Conservation (phyloP, 2,888 invertebrate species). For the Hydropsyche betteni region DNA sequence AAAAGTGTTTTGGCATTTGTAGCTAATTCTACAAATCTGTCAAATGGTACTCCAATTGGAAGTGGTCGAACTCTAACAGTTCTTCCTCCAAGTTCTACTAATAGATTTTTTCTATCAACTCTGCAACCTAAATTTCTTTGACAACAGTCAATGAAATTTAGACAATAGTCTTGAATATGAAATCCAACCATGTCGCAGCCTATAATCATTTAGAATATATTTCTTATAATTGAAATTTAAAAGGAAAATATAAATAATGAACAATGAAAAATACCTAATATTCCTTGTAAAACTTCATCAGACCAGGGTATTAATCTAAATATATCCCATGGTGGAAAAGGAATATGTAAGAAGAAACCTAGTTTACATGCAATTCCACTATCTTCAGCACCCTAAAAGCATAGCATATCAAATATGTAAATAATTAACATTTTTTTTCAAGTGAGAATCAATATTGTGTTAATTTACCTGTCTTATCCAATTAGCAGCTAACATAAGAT, state of each 20-base stretch:
- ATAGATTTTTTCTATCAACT: slow-evolving; percentile 85
- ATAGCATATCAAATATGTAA: slow-evolving; percentile 24
- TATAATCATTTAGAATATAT: slow-evolving; percentile 54
- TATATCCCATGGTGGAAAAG: slow-evolving; percentile 95
- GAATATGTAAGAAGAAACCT: slow-evolving; percentile 94
- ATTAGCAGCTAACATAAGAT: slow-evolving; percentile 91
- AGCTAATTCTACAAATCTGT: slow-evolving; percentile 83
- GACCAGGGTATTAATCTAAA: slow-evolving; percentile 91
- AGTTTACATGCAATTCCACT: slow-evolving; percentile 79
- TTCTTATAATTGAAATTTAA: slow-evolving; percentile 22
- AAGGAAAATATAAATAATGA: slow-evolving; percentile 10
- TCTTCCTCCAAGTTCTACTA: slow-evolving; percentile 88
- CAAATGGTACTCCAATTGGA: slow-evolving; percentile 90
- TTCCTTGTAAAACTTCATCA: slow-evolving; percentile 92
- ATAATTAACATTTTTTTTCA: slow-evolving; percentile 19
- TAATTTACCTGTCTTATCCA: slow-evolving; percentile 80
- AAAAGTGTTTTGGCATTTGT: slow-evolving; percentile 74
- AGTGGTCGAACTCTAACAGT: slow-evolving; percentile 84
- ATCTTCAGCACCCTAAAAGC: slow-evolving; percentile 74
- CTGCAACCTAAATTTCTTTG: slow-evolving; percentile 87
- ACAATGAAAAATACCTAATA: slow-evolving; percentile 70
- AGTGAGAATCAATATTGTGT: background rate
- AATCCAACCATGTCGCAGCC: slow-evolving; percentile 94
- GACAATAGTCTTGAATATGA: slow-evolving; percentile 89
- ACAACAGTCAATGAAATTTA: slow-evolving; percentile 92